Evolutionary conservation across 23 tunicate genomes (phyloP).

Genomic region (Styela plicata): DNA sequence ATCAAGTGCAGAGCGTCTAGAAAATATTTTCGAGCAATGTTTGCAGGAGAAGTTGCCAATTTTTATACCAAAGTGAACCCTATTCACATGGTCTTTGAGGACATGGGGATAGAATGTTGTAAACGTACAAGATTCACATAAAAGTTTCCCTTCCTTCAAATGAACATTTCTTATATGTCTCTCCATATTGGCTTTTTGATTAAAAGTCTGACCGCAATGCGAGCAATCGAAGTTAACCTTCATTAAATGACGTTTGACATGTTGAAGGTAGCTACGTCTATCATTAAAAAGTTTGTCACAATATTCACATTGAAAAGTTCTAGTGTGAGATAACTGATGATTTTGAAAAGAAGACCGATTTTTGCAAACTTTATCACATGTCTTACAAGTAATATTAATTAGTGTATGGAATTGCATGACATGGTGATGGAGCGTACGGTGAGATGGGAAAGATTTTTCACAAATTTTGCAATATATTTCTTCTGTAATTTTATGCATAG

Average conservation of each 20-base stretch:
- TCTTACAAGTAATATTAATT: not conserved
- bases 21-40: not conserved
- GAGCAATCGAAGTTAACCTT: not conserved
- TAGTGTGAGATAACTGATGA: not conserved
- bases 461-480: not conserved
- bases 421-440: not conserved
- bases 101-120: not conserved
- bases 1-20: not conserved
- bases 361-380: not conserved
- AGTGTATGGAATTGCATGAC: constrained; percentile 6
- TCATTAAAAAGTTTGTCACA: constrained; percentile 1
- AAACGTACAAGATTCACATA: not conserved
- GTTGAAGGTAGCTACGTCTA: not conserved
- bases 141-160: constrained; percentile 1
- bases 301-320: not conserved
- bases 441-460: not conserved
- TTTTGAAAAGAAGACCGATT: not conserved
- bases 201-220: not conserved
- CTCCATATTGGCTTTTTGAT: not conserved
- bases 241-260: not conserved
- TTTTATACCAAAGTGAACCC: not conserved
- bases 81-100: not conserved
- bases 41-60: not conserved
- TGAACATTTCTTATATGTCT: not conserved
- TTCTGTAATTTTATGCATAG: not conserved